Evolutionary conservation across 1,140 invertebrate genomes (phyloP), one percentile per base, ranked within the genome.

Genomic region (Asobara japonica): DNA sequence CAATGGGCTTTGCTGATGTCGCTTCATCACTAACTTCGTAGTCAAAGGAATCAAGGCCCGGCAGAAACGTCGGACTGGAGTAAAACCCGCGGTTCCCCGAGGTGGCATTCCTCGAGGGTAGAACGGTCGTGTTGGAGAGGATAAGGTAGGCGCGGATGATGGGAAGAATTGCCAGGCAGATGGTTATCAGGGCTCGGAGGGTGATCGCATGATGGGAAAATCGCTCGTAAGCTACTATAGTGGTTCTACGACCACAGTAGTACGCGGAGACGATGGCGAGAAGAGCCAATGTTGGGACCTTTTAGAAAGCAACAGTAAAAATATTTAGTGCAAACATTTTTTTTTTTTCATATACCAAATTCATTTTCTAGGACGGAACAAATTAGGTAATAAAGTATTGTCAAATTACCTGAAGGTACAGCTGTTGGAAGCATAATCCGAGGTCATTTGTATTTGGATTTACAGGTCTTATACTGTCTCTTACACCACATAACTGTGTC

Each of bases 381-480:
- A n/a, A n/a, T n/a, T n/a, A n/a, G n/a, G n/a, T n/a, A n/a, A n/a
- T n/a, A n/a, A n/a, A n/a, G n/a, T n/a, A n/a, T n/a, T n/a, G n/a
- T n/a, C n/a, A n/a, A n/a, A n/a, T n/a, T 25, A 94, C 89, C 79
- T 93, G 91, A 45, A 95, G 87, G 75, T 90, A 91, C 45, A 95
- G 81, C 80, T 94, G 90, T 83, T 95, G 93, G 81, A 96, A 96
- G 83, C 95, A 97, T 51, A 91, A 85, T 74, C 93, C 91, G 76
- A 96, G 89, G 84, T 95, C 93, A 78, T 91, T 90, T 6, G 88
- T 89, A n/a, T 86, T 80, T 16, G 89, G 83, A 80, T 92, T 90
- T 88, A 93, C 92, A 0, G 92, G 88, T 65, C 89, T 86, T 30
- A 94, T 85, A 10, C 90, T 91, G 20, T 88, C 88, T 16, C 51